Evolutionary conservation across 2,888 invertebrate genomes (phyloP), one percentile per base, ranked within the genome.

Genomic region (Standfussiana lucernea): DNA sequence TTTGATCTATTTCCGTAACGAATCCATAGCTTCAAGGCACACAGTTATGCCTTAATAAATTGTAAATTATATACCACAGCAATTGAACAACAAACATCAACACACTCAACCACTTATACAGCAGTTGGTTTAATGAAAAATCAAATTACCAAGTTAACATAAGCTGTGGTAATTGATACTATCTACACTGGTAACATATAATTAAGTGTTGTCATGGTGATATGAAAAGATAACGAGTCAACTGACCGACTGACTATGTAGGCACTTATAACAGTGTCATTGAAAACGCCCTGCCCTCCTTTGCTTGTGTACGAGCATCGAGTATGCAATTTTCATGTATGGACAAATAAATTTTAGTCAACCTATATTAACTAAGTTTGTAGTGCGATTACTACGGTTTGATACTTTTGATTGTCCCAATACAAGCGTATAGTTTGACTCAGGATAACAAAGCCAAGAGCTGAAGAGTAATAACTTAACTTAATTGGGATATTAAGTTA

Each of bases 261-360:
- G 62, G 62, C n/a, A 88, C 89, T 75, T 82, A 88, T 85, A 92
- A 92, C 89, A 93, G 91, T 94, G 96, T 94, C 96, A 95, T 95
- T 95, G 96, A 92, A 90, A 95, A 92, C 91, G 92, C 93, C 94
- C 93, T 95, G 95, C 92, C 94, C 94, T 93, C 90, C 89, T 94
- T 94, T 88, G 85, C 80, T 77, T 84, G 89, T 86, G 87, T 88
- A 89, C 86, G 87, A 91, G 80, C 83, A 82, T 84, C 82, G 86
- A 89, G 88, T 86, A 81, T 84, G 87, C 91, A 92, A 93, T 95
- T 95, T 95, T 95, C 93, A 93, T 93, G 91, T 93, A 92, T 90
- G 89, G 89, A 93, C 91, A 93, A 92, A 95, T 95, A 94, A 91
- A 94, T 93, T 93, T 94, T 90, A 94, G 91, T 90, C 92, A 89